Base-by-base conservation (phyloP, 2,888 invertebrate genomes). In the Stenoptilia bipunctidactyla region DNA sequence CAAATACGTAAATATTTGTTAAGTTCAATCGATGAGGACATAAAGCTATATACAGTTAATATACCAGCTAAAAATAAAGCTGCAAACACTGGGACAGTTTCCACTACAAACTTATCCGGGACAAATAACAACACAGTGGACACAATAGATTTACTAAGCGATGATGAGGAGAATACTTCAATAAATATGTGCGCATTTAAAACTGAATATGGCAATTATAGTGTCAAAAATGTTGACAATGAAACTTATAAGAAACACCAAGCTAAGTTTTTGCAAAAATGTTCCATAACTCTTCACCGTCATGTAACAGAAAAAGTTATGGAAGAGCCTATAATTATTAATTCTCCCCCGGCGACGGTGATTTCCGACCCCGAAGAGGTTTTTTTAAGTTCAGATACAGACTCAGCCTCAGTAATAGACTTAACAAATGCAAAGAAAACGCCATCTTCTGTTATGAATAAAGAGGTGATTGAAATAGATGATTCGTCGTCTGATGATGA, bases 111-210 rank as follows among this genome's bases (percentile, higher is more conserved):
- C n/a, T n/a, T n/a, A n/a, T n/a, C n/a, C n/a, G n/a, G n/a, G n/a
- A n/a, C n/a, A n/a, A n/a, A n/a, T n/a, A n/a, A n/a, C n/a, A 27
- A 34, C 6, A 42, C 47, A 15, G 40, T 63, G 33, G 77, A 79
- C 45, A 73, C 70, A 25, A 70, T 83, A 30, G 57, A 72, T 53
- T 61, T 83, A 42, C 53, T 80, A 6, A 82, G 79, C 45, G 82
- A 82, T 34, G 80, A 82, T 4, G 40, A 36, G 10, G 20, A 20
- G 8, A 8, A 20, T 5, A 8, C 3, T 20, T 5, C 4, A 20
- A 8, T 5, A 20, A 27, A 43, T 13, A 37, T 27, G 5, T 45
- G 48, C 30, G 45, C 15, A 40, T 65, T 67, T 39, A 50, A 51
- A 37, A 79, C 77, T 1, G 66, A 77, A 51, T 72, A 57, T 51